phyloP scores from a whole-genome alignment of 64 coral and sea anemone genomes.

The Acropora yongei region DNA sequence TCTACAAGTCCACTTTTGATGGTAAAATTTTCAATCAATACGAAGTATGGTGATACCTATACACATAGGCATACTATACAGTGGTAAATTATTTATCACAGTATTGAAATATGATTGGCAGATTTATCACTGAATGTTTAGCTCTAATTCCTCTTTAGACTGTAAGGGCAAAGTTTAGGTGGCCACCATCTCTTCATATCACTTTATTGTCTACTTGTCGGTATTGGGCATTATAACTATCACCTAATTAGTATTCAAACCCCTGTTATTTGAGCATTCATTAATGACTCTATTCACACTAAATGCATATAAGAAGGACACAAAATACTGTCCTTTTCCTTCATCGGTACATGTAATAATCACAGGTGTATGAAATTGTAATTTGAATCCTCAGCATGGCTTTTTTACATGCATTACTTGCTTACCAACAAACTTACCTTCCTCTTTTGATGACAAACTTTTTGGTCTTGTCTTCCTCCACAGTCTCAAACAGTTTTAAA shows the following conservation, averaged over 20 bases:
- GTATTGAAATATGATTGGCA: too few species aligned
- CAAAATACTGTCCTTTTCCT: too few species aligned
- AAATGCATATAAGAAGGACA: too few species aligned
- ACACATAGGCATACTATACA: too few species aligned
- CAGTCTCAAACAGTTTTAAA: constrained; percentile 94
- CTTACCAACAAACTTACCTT: constrained; percentile 61
- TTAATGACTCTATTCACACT: too few species aligned
- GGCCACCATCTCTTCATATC: neutral
- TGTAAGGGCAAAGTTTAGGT: neutral
- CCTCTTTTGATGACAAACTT: constrained; percentile 96
- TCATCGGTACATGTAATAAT: too few species aligned
- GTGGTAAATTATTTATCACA: too few species aligned
- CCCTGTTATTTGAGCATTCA: too few species aligned
- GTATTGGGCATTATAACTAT: neutral
- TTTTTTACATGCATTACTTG: neutral
- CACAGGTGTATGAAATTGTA: neutral
- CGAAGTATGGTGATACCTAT: neutral
- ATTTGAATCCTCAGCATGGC: neutral
- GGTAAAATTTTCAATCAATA: neutral
- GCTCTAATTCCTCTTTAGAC: neutral
- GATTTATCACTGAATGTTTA: neutral
- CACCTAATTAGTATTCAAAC: too few species aligned
- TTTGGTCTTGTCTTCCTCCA: constrained; percentile 87
- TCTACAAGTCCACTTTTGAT: neutral
- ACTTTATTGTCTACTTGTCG: neutral